A percentile compares a stretch with the other conserved stretches of the same genome.
Conservation (phyloP, 35 echinoderm and acorn worm species). For the Ophioderma brevispina region DNA sequence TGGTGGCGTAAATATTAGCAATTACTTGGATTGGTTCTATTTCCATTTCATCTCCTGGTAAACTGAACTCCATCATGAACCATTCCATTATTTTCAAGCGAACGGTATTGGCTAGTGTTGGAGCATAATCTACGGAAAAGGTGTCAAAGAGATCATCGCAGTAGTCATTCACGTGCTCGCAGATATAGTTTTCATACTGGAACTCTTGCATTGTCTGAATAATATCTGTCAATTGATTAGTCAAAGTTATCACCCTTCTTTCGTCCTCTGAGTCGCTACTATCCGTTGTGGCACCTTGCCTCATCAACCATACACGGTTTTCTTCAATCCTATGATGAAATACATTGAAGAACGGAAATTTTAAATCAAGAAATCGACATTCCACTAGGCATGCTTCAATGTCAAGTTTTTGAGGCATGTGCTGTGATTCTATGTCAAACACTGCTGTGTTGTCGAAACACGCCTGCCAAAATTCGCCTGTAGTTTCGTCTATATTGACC, state of each 20-base stretch:
- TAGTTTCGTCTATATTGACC: neutral
- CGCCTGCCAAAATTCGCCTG: neutral
- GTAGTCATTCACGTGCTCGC: neutral
- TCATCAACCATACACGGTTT: neutral
- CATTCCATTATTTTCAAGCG: neutral
- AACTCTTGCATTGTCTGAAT: neutral
- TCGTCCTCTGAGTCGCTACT: neutral
- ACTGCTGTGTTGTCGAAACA: neutral
- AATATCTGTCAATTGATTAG: neutral
- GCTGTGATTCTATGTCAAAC: neutral
- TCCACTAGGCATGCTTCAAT: neutral
- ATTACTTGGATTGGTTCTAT: neutral
- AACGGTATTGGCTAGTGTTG: neutral
- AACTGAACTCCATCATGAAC: neutral
- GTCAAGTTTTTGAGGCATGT: neutral
- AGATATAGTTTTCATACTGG: constrained; percentile 17
- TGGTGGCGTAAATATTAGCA: neutral
- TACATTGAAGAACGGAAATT: constrained; percentile 6
- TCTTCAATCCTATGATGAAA: neutral
- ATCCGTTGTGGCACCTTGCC: neutral
- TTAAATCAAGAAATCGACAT: neutral
- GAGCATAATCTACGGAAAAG: constrained; percentile 8
- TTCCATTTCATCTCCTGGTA: neutral
- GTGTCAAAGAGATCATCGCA: constrained; percentile 19
- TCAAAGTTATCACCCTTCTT: neutral